phyloP scores from a whole-genome alignment of 2,888 invertebrate genomes.

The Creontiades dilutus region DNA sequence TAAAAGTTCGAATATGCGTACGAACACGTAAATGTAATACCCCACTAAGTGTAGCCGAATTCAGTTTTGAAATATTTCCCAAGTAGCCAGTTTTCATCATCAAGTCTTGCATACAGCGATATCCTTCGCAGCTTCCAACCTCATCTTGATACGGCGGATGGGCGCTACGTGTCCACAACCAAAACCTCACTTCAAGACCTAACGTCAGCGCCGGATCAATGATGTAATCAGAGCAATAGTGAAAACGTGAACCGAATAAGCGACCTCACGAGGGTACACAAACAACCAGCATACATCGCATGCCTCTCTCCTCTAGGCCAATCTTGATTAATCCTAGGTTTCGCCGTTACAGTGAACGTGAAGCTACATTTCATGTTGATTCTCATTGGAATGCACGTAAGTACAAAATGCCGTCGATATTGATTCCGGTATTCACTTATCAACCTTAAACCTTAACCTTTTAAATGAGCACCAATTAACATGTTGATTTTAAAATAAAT shows the following conservation, averaged over 20 bases:
- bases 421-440: too few relatives aligned
- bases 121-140: constrained; percentile 3
- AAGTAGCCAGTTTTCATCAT: not conserved
- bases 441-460: too few relatives aligned
- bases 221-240: constrained; percentile 17
- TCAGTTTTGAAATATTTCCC: not conserved
- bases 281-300: not conserved
- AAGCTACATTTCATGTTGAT: too few relatives aligned
- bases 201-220: not conserved
- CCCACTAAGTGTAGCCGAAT: too few relatives aligned
- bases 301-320: not conserved
- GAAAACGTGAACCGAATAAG: constrained; percentile 24
- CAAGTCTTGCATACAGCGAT: not conserved
- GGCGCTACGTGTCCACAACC: constrained; percentile 9
- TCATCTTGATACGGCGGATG: constrained; percentile 27
- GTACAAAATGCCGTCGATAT: too few relatives aligned
- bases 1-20: too few relatives aligned
- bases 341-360: too few relatives aligned
- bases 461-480: too few relatives aligned
- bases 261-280: not conserved
- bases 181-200: not conserved
- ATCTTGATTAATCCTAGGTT: not conserved
- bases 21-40: too few relatives aligned
- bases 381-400: too few relatives aligned
- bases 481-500: too few relatives aligned